Evolutionary conservation across 2,888 invertebrate species (phyloP), one percentile per base, ranked within the genome.

Genomic region (Polydrusus pterygomalis): DNA sequence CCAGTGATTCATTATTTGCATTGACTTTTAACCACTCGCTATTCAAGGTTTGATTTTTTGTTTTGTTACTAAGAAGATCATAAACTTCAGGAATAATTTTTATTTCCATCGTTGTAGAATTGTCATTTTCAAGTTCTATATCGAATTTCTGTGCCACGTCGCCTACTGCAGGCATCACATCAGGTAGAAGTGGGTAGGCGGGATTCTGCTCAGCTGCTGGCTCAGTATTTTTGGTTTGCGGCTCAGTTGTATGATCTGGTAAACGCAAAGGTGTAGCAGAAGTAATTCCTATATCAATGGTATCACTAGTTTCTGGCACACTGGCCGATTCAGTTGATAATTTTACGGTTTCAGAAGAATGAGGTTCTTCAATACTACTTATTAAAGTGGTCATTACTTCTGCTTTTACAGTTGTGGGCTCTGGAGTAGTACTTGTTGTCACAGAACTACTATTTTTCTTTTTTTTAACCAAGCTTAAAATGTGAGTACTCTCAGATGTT

Each of bases 141-240:
- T 80, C 79, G 8, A 79, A 78, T 65, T 80, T 80, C 25, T 81
- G 79, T 1, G 77, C 70, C 18, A 79, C 81, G 38, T 82, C 82
- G n/a, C 76, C 79, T 54, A 82, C 81, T 7, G 81, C 81, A 75
- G 87, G 89, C 82, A 90, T 88, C 70, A 90, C 88, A 74, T 90
- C 90, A 5, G 89, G 89, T 70, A 90, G 83, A 0, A 89, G 89
- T 1, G 90, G 90, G 84, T 90, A 90, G 2, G 89, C 90, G 0
- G 90, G 90, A 84, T 90, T 90, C 75, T 84, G 83, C 71, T 86
- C 85, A 6, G 81, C 76, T 40, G 82, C 70, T 43, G 70, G 54
- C 58, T 63, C 69, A 15, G 77, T 63, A 15, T 71, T 74, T 71
- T 75, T 68, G 43, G 62, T 49, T 51, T 43, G 62, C 5, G 25